Evolutionary conservation across 1,140 invertebrate species (phyloP), one percentile per base, ranked within the genome.

Genomic region (Drosophila paulistorum): DNA sequence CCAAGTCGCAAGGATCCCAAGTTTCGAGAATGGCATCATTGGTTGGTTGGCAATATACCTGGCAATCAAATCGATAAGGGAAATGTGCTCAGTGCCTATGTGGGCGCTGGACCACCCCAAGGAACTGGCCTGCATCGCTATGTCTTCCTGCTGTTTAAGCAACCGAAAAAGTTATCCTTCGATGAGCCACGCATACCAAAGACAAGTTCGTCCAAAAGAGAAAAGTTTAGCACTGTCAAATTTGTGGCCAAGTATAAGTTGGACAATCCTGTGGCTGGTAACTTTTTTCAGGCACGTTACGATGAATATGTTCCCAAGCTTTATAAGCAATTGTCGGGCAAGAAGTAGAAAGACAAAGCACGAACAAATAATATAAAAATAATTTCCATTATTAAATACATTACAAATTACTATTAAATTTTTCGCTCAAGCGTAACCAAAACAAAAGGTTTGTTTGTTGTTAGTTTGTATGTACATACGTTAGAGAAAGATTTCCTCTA

Each of bases 1-100:
- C 97, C 97, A 10, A 97, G 95, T 82, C 94, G 97, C 5, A 93
- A 94, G 7, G 93, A 96, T 39, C 96, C 95, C 0, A 96, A 94
- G 64, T 96, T 95, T 81, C 93, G 97, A 1, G 97, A 98, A 93
- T 98, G 96, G 95, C 96, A 97, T 82, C 98, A 98, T 92, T 99
- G 98, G 97, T 92, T 98, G 3, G 96, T 99, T 0, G 96, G 94
- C 3, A 99, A 99, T 23, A 51, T 51, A 11, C 45, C 45, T 51
- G 45, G 45, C 17, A 51, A 23, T 51, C 45, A 97, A 55, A 91
- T 99, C 0, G 81, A 87, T 0, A 93, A 94, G 41, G 98, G 98
- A 6, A 95, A 96, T 58, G 93, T 94, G 0, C 92, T 98, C 0
- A 95, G 95, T 7, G 95, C 94, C 0, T 98, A 98, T 92, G 93